Evolutionary conservation across 2,888 invertebrate genomes (phyloP), one percentile per base, ranked within the genome.

Genomic region (Mimumesa dahlbomi): DNA sequence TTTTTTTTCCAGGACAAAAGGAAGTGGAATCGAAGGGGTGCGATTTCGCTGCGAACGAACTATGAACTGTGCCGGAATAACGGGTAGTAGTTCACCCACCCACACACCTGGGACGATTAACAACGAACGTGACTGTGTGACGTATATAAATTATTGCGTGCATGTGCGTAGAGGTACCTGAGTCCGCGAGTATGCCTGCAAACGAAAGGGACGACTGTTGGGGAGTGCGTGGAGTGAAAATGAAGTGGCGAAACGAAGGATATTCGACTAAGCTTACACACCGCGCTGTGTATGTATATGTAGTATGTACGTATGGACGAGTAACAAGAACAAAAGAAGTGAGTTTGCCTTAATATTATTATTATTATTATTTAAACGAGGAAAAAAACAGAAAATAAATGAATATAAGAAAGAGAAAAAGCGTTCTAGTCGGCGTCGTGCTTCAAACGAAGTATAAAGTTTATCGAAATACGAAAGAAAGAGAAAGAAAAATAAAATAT

Each of bases 271-370:
- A n/a, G n/a, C n/a, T n/a, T n/a, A n/a, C n/a, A n/a, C n/a, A n/a
- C n/a, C n/a, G n/a, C n/a, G n/a, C n/a, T n/a, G n/a, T n/a, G n/a
- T n/a, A n/a, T n/a, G n/a, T n/a, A n/a, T n/a, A n/a, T n/a, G n/a
- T n/a, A n/a, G n/a, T n/a, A n/a, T n/a, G n/a, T n/a, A n/a, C n/a
- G n/a, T n/a, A n/a, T n/a, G n/a, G n/a, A n/a, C n/a, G n/a, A n/a
- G n/a, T n/a, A n/a, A n/a, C n/a, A n/a, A n/a, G n/a, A n/a, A n/a
- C n/a, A n/a, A n/a, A n/a, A n/a, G n/a, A n/a, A 68, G 73, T 62
- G 73, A 75, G 82, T 79, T 82, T 83, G 83, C 83, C 84, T 82
- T 82, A 84, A 78, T 69, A 40, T 66, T 63, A 72, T 57, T 49
- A n/a, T n/a, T n/a, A n/a, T n/a, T n/a, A n/a, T n/a, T n/a, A n/a